Percentiles rank a stretch among this genome's conserved stretches.
Conservation (phyloP, 2,113 vertebrate species). For the Phrynocephalus versicolor region DNA sequence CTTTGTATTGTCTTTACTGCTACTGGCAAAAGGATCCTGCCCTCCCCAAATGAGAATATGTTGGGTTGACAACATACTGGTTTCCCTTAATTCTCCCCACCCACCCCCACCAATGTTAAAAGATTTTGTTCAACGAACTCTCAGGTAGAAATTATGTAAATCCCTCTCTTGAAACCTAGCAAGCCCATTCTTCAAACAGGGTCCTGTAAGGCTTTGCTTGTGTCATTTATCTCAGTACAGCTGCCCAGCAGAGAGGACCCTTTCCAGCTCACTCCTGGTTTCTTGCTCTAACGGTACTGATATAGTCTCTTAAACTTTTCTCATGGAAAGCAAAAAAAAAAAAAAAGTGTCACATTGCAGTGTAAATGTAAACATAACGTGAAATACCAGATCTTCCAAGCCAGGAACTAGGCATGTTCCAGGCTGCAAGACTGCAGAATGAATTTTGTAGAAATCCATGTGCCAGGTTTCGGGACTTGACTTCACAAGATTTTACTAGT, state of each 20-base stretch:
- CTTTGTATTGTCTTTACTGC: background rate
- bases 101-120: background rate
- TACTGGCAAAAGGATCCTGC: constrained; percentile 15
- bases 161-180: constrained; percentile 14
- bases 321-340: background rate
- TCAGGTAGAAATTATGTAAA: background rate
- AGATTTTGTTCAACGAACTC: constrained; percentile 6
- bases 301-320: constrained; percentile 13
- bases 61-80: background rate
- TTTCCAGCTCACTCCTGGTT: constrained; percentile 4
- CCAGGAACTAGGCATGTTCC: background rate
- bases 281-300: background rate
- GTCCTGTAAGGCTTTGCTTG: constrained; percentile 26
- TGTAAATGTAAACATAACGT: background rate
- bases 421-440: constrained; percentile 19
- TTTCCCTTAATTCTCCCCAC: background rate
- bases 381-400: background rate
- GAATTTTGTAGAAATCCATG: background rate
- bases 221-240: constrained; percentile 3
- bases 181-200: background rate
- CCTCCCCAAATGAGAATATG: background rate
- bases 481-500: background rate
- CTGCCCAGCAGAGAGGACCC: constrained; percentile 22
- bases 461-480: background rate
- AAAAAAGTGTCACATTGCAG: background rate